phyloP scores from a whole-genome alignment of 1,140 invertebrate species.

The Cyphomyrmex costatus region DNA sequence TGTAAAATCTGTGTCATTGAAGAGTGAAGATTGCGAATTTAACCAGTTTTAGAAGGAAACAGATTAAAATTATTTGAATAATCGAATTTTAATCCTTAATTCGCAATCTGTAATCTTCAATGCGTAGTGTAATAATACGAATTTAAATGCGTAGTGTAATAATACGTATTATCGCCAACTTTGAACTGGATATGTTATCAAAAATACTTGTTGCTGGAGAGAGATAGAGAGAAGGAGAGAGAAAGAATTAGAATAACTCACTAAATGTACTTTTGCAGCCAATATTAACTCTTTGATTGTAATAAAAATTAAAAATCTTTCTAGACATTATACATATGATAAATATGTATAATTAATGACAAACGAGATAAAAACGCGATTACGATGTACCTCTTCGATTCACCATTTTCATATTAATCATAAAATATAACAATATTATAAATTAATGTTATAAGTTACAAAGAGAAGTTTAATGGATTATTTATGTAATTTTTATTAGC shows the following conservation, averaged over 20 bases:
- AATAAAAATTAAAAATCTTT: neutral
- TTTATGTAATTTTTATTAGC: constrained; percentile 11
- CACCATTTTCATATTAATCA: neutral
- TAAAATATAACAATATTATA: neutral
- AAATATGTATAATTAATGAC: neutral
- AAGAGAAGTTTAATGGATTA: neutral
- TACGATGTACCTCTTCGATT: neutral
- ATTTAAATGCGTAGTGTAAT: too few species aligned
- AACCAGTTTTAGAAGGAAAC: too few species aligned
- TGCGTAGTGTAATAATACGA: too few species aligned
- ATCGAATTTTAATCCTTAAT: too few species aligned
- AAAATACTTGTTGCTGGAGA: neutral
- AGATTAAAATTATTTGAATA: too few species aligned
- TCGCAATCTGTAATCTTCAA: too few species aligned
- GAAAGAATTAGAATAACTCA: neutral
- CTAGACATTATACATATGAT: too few species aligned
- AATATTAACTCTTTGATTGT: neutral
- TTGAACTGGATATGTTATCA: neutral
- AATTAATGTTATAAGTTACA: neutral
- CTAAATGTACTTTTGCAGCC: neutral
- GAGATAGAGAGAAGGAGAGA: too few species aligned
- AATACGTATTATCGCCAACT: neutral
- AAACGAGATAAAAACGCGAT: neutral
- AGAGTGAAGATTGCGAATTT: too few species aligned
- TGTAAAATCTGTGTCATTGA: too few species aligned